These are phyloP conservation scores for Eupithecia inturbata DNA, from an alignment of 2,888 invertebrate genomes.

Conservation along the genomic window DNA sequence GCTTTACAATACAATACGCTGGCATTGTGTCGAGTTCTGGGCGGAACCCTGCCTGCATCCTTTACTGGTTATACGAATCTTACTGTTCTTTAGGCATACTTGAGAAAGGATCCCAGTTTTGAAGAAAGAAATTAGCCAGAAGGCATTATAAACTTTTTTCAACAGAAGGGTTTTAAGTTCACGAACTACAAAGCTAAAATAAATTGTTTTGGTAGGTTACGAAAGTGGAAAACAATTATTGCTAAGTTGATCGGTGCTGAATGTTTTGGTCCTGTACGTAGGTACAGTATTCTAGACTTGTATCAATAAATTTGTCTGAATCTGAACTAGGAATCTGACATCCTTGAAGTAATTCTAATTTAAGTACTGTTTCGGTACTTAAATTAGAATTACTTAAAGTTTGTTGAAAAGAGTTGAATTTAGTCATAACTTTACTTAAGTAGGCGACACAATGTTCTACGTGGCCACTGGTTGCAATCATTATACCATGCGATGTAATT, in stretches of 20 bases:
- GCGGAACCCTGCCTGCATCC: conserved; percentile 63
- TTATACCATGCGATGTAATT: not conserved
- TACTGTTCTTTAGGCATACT: not conserved
- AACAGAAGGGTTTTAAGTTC: not conserved
- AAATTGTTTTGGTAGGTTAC: not conserved
- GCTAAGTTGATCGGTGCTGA: not conserved
- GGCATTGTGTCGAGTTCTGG: conserved; percentile 72
- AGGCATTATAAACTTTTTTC: not conserved
- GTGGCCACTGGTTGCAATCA: not conserved
- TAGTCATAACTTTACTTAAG: too few relatives aligned
- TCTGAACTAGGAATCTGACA: too few relatives aligned
- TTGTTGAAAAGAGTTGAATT: too few relatives aligned
- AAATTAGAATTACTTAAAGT: too few relatives aligned
- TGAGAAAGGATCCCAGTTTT: not conserved
- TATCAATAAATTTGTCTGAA: too few relatives aligned
- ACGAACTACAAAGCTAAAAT: not conserved
- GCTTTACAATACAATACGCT: conserved; percentile 78
- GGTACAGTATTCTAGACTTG: too few relatives aligned
- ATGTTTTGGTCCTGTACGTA: not conserved
- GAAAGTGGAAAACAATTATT: not conserved
- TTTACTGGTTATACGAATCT: conserved; percentile 61
- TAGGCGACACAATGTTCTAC: not conserved
- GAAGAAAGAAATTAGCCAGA: not conserved
- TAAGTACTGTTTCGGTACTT: too few relatives aligned
- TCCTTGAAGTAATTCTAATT: too few relatives aligned